phyloP scores from a whole-genome alignment of 2,797 vertebrate genomes.

The Sebastes cheni region DNA sequence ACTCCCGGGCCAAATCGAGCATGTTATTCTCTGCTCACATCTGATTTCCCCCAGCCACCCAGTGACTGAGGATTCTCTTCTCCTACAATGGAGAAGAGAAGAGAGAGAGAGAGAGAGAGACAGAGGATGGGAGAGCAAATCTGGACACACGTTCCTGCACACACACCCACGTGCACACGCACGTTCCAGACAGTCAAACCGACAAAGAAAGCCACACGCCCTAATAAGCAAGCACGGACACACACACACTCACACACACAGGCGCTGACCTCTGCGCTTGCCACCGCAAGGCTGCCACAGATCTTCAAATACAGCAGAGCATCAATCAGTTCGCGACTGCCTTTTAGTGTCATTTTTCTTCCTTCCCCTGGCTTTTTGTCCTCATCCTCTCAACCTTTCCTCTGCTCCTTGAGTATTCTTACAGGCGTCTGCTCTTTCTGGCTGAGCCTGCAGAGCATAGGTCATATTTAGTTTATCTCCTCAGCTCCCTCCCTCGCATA shows the following conservation, averaged over 20 bases:
- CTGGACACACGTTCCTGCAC: slow-evolving; percentile 59
- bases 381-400: slow-evolving; percentile 75
- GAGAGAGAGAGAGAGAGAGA: slow-evolving; percentile 77
- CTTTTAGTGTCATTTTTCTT: slow-evolving; percentile 88
- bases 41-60: slow-evolving; percentile 87
- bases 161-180: slow-evolving; percentile 11
- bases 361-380: slow-evolving; percentile 78
- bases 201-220: slow-evolving; percentile 58
- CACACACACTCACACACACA: slow-evolving; percentile 35
- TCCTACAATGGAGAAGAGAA: slow-evolving; percentile 82
- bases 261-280: slow-evolving; percentile 85
- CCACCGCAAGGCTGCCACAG: slow-evolving; percentile 88
- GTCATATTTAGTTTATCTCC: slow-evolving; percentile 83
- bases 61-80: slow-evolving; percentile 85
- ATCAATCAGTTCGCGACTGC: slow-evolving; percentile 90
- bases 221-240: slow-evolving; percentile 49
- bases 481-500: slow-evolving; percentile 61
- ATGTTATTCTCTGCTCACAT: slow-evolving; percentile 93
- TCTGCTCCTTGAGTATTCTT: slow-evolving; percentile 78
- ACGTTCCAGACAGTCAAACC: slow-evolving; percentile 45
- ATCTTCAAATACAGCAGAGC: slow-evolving; percentile 92
- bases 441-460: slow-evolving; percentile 78
- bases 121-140: slow-evolving; percentile 47
- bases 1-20: slow-evolving; percentile 89
- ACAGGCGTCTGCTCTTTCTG: slow-evolving; percentile 77